Evolutionary conservation across 2,113 vertebrate species (phyloP).

Genomic region (Plestiodon gilberti): DNA sequence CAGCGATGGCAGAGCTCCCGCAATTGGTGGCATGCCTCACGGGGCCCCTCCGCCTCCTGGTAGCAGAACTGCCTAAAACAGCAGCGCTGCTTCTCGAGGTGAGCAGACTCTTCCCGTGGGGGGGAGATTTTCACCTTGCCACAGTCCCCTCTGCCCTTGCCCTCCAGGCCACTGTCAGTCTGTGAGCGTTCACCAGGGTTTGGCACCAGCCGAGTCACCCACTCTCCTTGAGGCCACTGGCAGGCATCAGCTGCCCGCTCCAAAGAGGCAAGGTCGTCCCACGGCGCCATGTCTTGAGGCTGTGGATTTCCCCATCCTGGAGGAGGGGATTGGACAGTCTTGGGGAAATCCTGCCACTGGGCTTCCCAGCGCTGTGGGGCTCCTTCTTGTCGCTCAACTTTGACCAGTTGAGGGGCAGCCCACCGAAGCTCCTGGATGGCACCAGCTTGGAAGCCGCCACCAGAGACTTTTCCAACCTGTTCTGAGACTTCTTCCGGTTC

Average conservation of each 20-base stretch:
- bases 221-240: background rate
- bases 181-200: background rate
- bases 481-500: background rate
- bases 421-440: background rate
- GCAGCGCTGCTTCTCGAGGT: background rate
- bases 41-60: conserved; percentile 55
- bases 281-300: background rate
- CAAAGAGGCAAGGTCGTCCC: background rate
- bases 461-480: background rate
- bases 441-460: background rate
- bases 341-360: background rate
- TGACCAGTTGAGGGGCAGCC: background rate
- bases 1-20: conserved; percentile 49
- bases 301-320: background rate
- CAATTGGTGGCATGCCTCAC: conserved; percentile 45
- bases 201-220: background rate
- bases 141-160: background rate
- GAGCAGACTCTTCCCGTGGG: conserved; percentile 47
- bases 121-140: conserved; percentile 17
- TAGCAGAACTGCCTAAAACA: conserved; percentile 59
- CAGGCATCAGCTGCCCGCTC: background rate
- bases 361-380: too few relatives aligned
- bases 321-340: background rate
- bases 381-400: background rate
- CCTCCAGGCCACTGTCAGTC: background rate